phyloP scores from a whole-genome alignment of 2,888 invertebrate species.

The Endotricha flammealis region DNA sequence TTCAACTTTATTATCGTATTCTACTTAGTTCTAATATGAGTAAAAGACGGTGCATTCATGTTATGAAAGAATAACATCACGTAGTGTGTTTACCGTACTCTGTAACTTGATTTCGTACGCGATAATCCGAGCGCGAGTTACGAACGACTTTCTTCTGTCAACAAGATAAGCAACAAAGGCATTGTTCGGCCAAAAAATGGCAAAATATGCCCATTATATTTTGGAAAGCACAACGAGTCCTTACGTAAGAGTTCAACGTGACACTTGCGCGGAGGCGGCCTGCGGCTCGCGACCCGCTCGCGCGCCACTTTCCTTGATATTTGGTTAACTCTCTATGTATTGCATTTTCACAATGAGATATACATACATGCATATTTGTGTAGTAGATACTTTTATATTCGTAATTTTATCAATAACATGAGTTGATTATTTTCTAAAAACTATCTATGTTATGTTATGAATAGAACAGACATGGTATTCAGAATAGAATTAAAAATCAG shows the following conservation, averaged over 20 bases:
- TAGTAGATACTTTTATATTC: too few relatives aligned
- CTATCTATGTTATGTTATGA: too few relatives aligned
- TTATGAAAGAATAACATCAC: constrained; percentile 14
- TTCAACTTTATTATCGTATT: too few relatives aligned
- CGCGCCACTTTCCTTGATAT: constrained; percentile 73
- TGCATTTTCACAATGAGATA: constrained; percentile 8
- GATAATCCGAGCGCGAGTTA: constrained; percentile 2
- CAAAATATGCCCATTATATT: constrained; percentile 63
- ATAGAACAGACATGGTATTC: too few relatives aligned
- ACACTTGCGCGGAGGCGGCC: constrained; percentile 59
- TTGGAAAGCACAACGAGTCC: constrained; percentile 71
- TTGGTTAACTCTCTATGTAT: constrained; percentile 43
- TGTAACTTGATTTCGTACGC: constrained; percentile 7
- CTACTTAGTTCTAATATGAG: background rate
- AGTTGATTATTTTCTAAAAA: too few relatives aligned
- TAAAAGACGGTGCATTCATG: background rate
- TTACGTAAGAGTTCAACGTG: constrained; percentile 78
- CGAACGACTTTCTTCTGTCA: constrained; percentile 45
- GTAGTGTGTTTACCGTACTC: constrained; percentile 7
- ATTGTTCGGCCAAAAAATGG: constrained; percentile 55
- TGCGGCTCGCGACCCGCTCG: constrained; percentile 52
- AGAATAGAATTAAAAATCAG: too few relatives aligned
- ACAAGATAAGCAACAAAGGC: constrained; percentile 39
- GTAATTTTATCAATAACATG: too few relatives aligned
- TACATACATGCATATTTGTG: too few relatives aligned